Base-by-base conservation (phyloP, 2,888 invertebrate species). In the Phania funesta region DNA sequence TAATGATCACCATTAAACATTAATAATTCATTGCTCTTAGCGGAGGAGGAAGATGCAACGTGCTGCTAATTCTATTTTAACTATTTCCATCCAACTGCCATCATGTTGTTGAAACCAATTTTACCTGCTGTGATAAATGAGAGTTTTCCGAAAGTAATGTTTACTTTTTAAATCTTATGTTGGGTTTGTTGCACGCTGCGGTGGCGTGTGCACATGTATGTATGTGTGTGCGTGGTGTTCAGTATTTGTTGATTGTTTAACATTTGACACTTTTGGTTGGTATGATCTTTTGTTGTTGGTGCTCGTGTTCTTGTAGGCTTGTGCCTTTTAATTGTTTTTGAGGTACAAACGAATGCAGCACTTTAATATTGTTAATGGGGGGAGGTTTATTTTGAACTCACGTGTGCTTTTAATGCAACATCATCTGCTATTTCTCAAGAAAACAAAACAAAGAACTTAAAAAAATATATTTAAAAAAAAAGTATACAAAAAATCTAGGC, bases 101-200 rank as follows among this genome's bases (percentile, higher is more conserved):
- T 56, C 56, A 58, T 48, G 64, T 65, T 58, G 64, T 56, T 56
- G 29, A 26, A 64, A 62, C 50, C 65, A 58, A 71, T 71, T 50
- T 73, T 70, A 74, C 78, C 82, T 78, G 82, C 82, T 78, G 82
- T 74, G 77, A 78, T 82, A 70, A 82, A 82, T 78, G 62, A 64
- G 50, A 4, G 41, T 11, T 56, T 64, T 56, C 56, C 26, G 7
- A 9, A 68, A 62, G 22, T 46, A 64, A 82, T 74, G 29, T 35
- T 58, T 54, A 22, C 26, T 71, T 71, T 60, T 54, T 60, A 46
- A 76, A 67, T 52, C 44, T 60, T 44, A 67, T 80, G 70, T 75
- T 56, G 35, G 46, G 62, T 60, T 18, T 60, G 22, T 68, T 24
- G 44, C 50, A 52, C 35, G 32, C 35, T 24, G 26, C 64, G 13